Conservation (phyloP, 2,113 vertebrate genomes). For the Callopanchax toddi region DNA sequence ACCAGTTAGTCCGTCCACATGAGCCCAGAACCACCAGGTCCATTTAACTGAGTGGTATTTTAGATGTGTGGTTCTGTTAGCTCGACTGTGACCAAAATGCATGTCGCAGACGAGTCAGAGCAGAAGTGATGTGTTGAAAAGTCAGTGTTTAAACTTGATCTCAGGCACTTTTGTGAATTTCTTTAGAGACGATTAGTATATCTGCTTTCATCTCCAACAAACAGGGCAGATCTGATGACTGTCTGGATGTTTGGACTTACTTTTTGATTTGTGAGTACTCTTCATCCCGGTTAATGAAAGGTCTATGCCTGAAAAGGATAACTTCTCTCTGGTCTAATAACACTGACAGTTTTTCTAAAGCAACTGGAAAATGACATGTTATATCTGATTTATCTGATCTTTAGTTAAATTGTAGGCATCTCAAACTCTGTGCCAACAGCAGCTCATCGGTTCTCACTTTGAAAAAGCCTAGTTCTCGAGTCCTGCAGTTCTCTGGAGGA, state of each 20-base stretch:
- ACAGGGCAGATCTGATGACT: neutral
- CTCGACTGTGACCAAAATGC: no score
- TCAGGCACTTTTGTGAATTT: neutral
- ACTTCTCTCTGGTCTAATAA: neutral
- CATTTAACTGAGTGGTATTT: no score
- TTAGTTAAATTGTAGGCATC: no score
- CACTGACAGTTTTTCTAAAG: no score
- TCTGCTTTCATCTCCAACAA: neutral
- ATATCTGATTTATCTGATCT: no score
- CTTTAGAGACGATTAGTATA: neutral
- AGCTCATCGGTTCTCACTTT: neutral
- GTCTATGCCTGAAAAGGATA: neutral
- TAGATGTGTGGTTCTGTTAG: no score
- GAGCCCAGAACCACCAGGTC: no score
- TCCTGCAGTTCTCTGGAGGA: conserved; percentile 2
- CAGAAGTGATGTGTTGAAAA: no score
- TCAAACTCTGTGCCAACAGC: neutral
- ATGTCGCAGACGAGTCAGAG: no score
- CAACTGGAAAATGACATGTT: no score
- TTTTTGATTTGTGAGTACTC: neutral
- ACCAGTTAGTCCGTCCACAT: neutral
- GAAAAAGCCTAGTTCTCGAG: conserved; percentile 5
- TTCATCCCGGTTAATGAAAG: neutral
- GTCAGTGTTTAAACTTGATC: neutral
- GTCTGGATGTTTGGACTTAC: neutral